A percentile compares a stretch with the other conserved stretches of the same genome.
Conservation (phyloP, 1,140 invertebrate genomes). For the Bathynomus jamesi region DNA sequence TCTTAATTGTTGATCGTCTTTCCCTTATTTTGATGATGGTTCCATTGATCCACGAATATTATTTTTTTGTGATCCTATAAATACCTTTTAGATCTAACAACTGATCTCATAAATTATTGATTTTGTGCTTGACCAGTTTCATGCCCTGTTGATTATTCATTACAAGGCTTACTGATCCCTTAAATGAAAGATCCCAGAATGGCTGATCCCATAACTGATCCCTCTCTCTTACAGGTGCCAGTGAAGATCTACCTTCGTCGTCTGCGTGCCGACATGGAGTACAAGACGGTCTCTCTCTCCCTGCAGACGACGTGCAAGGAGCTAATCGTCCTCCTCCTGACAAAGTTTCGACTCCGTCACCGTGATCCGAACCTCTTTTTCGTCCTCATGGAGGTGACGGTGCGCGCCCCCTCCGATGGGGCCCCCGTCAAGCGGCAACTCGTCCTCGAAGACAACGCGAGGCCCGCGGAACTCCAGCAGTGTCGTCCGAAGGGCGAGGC, state of each 20-base stretch:
- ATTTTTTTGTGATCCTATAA: no score
- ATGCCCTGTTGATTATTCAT: no score
- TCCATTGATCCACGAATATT: no score
- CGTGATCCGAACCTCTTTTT: constrained; percentile 83
- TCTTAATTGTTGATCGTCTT: no score
- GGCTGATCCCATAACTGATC: background rate
- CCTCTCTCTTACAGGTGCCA: constrained; percentile 16
- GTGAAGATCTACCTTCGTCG: constrained; percentile 45
- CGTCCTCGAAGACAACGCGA: constrained; percentile 69
- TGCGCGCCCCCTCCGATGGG: constrained; percentile 22
- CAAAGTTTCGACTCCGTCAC: constrained; percentile 84
- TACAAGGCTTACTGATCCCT: no score
- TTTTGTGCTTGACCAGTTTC: no score
- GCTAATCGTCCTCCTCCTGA: constrained; percentile 68
- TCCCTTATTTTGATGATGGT: no score
- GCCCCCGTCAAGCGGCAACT: constrained; percentile 15
- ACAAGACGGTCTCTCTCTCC: constrained; percentile 80
- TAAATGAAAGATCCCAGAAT: no score
- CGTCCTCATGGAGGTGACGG: constrained; percentile 78
- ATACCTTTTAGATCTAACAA: no score
- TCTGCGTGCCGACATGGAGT: constrained; percentile 80
- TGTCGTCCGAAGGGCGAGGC: constrained; percentile 86
- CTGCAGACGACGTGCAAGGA: constrained; percentile 77
- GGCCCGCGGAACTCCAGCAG: constrained; percentile 77
- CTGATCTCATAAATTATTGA: no score